Conservation (phyloP, 2,888 invertebrate species). For the Sisyra nigra region DNA sequence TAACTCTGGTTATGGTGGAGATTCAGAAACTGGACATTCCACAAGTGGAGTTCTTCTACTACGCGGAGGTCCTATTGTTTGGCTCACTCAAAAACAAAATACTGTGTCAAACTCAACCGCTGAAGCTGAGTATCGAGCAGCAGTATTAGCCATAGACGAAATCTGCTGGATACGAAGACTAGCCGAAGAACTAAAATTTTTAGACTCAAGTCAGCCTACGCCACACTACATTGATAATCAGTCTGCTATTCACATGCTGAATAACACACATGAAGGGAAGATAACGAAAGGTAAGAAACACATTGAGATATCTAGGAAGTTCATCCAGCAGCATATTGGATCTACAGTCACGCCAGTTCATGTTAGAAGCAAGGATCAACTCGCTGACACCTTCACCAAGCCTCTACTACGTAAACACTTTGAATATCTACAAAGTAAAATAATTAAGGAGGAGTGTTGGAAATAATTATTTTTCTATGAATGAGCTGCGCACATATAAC, state of each 20-base stretch:
- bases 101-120: constrained; percentile 11
- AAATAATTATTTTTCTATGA: not conserved
- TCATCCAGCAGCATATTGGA: constrained; percentile 5
- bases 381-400: constrained; percentile 12
- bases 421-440: constrained; percentile 2
- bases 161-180: constrained; percentile 11
- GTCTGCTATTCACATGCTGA: constrained; percentile 11
- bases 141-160: constrained; percentile 11
- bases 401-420: constrained; percentile 4
- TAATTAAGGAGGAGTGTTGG: constrained; percentile 8
- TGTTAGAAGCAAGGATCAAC: constrained; percentile 8
- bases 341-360: not conserved
- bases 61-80: constrained; percentile 17
- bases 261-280: constrained; percentile 10
- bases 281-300: constrained; percentile 15
- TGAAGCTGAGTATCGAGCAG: constrained; percentile 14
- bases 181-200: constrained; percentile 8
- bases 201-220: constrained; percentile 7
- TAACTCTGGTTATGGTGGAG: constrained; percentile 14
- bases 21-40: constrained; percentile 12
- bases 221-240: constrained; percentile 8
- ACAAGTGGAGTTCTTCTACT: constrained; percentile 16
- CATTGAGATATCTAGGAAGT: constrained; percentile 22
- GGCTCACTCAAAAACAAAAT: constrained; percentile 15
- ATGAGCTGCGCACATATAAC: too few relatives aligned